A percentile compares a stretch with the other conserved stretches of the same genome.
Conservation (phyloP, 2,797 vertebrate genomes). For the Furcifer pardalis region DNA sequence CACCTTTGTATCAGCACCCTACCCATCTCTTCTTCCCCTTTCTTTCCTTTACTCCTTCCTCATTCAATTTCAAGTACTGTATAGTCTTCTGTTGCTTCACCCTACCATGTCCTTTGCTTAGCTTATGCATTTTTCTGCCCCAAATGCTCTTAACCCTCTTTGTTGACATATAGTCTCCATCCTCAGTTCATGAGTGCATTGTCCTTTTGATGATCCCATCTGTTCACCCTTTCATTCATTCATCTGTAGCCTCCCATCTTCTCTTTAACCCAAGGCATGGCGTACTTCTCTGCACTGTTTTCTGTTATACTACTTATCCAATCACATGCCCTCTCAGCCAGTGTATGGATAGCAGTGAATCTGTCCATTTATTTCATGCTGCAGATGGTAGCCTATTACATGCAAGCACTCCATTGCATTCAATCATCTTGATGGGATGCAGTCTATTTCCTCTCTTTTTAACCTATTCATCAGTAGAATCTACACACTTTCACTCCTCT, state of each 20-base stretch:
- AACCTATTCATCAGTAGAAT: neutral
- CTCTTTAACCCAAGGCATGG: neutral
- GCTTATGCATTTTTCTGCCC: neutral
- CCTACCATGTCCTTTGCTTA: neutral
- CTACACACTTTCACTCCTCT: neutral
- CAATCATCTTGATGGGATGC: neutral
- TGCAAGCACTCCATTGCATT: neutral
- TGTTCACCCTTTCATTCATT: neutral
- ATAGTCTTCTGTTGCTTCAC: neutral
- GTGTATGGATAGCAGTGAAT: neutral
- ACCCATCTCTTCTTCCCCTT: neutral
- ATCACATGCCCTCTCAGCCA: neutral
- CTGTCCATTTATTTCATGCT: neutral
- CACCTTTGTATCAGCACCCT: neutral
- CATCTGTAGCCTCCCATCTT: neutral
- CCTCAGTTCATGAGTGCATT: conserved; percentile 38
- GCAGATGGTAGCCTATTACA: neutral
- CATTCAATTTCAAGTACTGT: neutral
- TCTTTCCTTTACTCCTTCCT: neutral
- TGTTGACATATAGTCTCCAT: neutral
- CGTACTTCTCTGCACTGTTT: neutral
- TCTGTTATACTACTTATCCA: neutral
- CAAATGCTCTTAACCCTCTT: neutral
- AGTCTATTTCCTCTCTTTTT: neutral
- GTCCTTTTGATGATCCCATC: neutral